Conservation (phyloP, 2,888 invertebrate species). For the Ditula angustiorana region DNA sequence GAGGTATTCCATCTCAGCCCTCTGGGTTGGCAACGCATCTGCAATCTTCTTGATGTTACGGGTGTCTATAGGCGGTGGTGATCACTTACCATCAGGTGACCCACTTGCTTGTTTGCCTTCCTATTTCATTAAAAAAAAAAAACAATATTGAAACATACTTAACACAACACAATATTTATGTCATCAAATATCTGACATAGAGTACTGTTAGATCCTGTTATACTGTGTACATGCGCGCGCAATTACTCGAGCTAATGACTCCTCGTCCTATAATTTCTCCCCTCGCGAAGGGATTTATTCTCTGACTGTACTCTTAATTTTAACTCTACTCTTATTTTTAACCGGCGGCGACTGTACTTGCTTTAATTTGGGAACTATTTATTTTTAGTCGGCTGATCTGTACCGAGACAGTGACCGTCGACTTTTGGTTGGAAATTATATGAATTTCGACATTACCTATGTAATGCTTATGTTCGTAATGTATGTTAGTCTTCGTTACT, state of each 20-base stretch:
- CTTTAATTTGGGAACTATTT: conserved; percentile 1
- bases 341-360: conserved; percentile 26
- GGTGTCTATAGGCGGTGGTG: no score
- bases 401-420: background rate
- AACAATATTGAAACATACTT: no score
- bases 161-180: no score
- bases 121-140: no score
- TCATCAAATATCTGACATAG: background rate
- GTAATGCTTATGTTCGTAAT: background rate
- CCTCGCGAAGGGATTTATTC: conserved; percentile 33
- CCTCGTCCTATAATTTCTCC: conserved; percentile 40
- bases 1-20: no score
- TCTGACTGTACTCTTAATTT: conserved; percentile 36
- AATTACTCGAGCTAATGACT: conserved; percentile 72
- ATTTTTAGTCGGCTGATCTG: conserved; percentile 9
- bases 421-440: background rate
- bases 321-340: conserved; percentile 19
- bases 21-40: no score
- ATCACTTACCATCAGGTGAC: no score
- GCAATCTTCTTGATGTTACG: no score
- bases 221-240: conserved; percentile 53
- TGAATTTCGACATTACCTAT: background rate
- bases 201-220: background rate
- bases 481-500: no score
- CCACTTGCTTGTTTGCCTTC: no score